Conservation (phyloP, 1,140 invertebrate genomes). For the Bombus polaris region DNA sequence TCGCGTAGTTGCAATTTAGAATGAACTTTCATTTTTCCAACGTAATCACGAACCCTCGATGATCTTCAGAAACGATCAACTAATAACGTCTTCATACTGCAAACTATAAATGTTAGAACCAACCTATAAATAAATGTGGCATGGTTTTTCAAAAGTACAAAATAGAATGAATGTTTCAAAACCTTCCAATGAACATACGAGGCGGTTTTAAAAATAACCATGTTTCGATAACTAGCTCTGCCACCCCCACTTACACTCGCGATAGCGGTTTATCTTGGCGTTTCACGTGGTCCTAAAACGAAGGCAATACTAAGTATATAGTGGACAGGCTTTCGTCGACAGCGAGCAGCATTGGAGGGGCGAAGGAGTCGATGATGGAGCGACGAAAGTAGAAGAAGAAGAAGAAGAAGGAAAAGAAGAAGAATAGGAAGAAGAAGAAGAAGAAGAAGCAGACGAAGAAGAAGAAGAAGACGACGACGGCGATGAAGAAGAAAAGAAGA, state of each 20-base stretch:
- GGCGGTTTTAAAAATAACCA: not conserved
- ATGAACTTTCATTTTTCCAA: not conserved
- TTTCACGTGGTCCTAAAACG: conserved; percentile 44
- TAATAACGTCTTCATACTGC: not conserved
- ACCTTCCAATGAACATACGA: not conserved
- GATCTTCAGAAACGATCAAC: not conserved
- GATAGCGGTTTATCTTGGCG: conserved; percentile 36
- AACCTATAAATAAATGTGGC: not conserved
- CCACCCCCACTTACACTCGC: conserved; percentile 19
- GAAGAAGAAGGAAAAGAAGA: conserved; percentile 26
- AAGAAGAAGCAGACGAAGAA: conserved; percentile 12
- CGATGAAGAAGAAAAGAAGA: conserved; percentile 27
- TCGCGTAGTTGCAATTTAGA: not conserved
- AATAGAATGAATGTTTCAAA: not conserved
- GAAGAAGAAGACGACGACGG: not conserved
- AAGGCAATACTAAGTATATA: conserved; percentile 53
- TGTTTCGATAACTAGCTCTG: not conserved
- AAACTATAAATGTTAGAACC: not conserved
- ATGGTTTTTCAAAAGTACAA: not conserved
- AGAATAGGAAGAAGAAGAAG: conserved; percentile 8
- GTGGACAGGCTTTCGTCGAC: conserved; percentile 18
- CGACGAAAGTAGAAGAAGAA: conserved; percentile 32
- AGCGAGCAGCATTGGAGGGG: conserved; percentile 38
- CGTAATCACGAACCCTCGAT: not conserved
- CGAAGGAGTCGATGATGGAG: conserved; percentile 34